These are phyloP conservation scores for Drosophila falleni DNA, from an alignment of 2,888 invertebrate species.

Conservation along the genomic window DNA sequence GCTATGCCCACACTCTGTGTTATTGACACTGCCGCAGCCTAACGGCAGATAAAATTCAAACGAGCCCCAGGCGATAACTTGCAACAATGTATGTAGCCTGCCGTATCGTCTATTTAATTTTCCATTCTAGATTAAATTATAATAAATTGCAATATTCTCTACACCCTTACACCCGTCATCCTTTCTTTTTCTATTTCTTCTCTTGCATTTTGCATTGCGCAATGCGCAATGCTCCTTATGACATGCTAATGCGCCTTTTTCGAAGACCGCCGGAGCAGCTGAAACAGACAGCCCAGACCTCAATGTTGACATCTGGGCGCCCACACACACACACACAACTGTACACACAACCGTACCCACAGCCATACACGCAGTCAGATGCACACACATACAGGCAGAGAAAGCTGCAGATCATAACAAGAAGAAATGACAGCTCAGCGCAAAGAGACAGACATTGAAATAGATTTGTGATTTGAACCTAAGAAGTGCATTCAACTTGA, in stretches of 20 bases:
- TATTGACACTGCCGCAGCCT: slow-evolving; percentile 73
- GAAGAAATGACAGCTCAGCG: slow-evolving; percentile 26
- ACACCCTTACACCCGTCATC: neutral
- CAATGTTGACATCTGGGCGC: slow-evolving; percentile 59
- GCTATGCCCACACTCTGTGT: slow-evolving; percentile 55
- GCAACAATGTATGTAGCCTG: slow-evolving; percentile 71
- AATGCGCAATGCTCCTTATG: slow-evolving; percentile 46
- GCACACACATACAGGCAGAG: neutral
- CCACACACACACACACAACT: slow-evolving; percentile 37
- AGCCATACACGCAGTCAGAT: neutral
- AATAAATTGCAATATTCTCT: slow-evolving; percentile 74
- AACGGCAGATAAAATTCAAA: slow-evolving; percentile 79
- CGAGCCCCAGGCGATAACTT: slow-evolving; percentile 57
- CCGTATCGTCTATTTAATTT: slow-evolving; percentile 69
- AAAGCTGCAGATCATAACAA: slow-evolving; percentile 6
- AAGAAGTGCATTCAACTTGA: slow-evolving; percentile 56
- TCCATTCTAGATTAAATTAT: slow-evolving; percentile 81
- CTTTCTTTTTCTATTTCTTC: neutral
- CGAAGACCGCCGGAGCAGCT: slow-evolving; percentile 11
- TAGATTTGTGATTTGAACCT: slow-evolving; percentile 26
- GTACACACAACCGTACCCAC: neutral
- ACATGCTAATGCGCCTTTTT: slow-evolving; percentile 42
- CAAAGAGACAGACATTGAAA: slow-evolving; percentile 25
- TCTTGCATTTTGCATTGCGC: slow-evolving; percentile 43
- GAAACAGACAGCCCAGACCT: slow-evolving; percentile 43